phyloP scores from a whole-genome alignment of 2,797 vertebrate species.

The Coccyzus lansbergi region DNA sequence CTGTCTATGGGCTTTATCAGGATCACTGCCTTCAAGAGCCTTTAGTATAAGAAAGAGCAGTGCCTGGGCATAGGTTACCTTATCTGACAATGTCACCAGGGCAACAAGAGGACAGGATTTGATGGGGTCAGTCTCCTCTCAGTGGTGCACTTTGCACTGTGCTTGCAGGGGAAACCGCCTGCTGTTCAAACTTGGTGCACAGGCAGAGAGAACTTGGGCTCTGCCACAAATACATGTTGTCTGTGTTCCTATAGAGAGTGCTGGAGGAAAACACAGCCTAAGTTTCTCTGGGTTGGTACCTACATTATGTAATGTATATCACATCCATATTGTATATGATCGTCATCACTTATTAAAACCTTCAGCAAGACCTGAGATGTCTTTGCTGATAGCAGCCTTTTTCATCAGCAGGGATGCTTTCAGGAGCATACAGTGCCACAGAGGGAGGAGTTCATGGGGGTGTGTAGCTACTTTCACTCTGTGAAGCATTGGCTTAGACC shows the following conservation, averaged over 20 bases:
- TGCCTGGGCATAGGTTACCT: background rate
- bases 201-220: background rate
- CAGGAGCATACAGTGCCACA: background rate
- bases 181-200: background rate
- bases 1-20: rapidly evolving
- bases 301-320: background rate
- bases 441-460: background rate
- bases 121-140: background rate
- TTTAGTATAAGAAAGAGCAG: background rate
- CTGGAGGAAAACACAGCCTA: background rate
- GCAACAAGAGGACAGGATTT: background rate
- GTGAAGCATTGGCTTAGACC: background rate
- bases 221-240: background rate
- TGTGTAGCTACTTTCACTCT: background rate
- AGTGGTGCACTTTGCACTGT: background rate
- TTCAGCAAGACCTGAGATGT: background rate
- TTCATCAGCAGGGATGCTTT: background rate
- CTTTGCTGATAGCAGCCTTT: background rate
- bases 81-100: background rate
- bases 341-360: background rate
- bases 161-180: background rate
- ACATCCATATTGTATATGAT: background rate
- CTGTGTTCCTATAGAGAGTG: rapidly evolving
- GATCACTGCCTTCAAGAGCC: background rate
- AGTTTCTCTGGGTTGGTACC: background rate